Evolutionary conservation across 2,888 invertebrate species (phyloP).

Genomic region (Leptopilina drosophilae): DNA sequence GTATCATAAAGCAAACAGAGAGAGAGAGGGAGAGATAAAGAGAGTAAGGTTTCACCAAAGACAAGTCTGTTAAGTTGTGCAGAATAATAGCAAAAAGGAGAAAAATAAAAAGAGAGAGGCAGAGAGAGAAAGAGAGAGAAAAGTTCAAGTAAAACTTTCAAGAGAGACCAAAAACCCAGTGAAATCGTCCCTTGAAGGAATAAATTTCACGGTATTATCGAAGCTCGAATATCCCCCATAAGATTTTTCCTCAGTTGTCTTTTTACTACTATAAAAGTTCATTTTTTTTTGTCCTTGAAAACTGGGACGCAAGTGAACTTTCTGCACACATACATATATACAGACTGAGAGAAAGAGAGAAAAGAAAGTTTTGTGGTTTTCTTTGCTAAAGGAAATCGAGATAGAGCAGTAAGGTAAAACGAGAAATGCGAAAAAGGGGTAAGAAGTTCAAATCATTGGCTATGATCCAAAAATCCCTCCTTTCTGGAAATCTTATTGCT

Average conservation of each 20-base stretch:
- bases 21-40: no score
- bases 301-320: constrained; percentile 54
- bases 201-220: constrained; percentile 59
- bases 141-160: background rate
- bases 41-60: background rate
- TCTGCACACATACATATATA: constrained; percentile 13
- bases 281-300: constrained; percentile 51
- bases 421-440: constrained; percentile 14
- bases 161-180: background rate
- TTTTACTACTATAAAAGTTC: constrained; percentile 41
- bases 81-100: background rate
- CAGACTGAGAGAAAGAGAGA: no score
- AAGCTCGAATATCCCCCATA: constrained; percentile 45
- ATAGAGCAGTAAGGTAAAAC: constrained; percentile 34
- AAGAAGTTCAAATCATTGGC: constrained; percentile 41
- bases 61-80: constrained; percentile 5
- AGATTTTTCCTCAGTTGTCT: constrained; percentile 38
- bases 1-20: constrained; percentile 25
- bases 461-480: constrained; percentile 41
- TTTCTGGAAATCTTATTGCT: constrained; percentile 17
- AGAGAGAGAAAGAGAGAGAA: no score
- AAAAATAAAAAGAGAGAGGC: no score
- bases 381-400: constrained; percentile 44
- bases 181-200: constrained; percentile 56
- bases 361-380: constrained; percentile 48